Evolutionary conservation across 1,140 invertebrate species (phyloP), one percentile per base, ranked within the genome.

Genomic region (Ceratina calcarata): DNA sequence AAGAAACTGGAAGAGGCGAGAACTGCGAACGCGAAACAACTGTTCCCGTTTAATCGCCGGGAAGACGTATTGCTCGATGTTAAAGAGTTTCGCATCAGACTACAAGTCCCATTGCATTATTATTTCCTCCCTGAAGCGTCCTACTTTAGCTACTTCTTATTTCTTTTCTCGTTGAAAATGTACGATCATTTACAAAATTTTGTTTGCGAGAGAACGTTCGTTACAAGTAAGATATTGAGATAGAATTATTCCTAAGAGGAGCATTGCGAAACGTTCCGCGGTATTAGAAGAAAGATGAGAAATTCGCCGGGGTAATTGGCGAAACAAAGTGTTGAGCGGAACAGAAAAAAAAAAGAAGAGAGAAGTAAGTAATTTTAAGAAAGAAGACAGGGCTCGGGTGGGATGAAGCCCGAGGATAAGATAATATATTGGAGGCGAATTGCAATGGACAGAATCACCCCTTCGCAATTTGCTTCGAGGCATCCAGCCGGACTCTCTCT

Each of bases 391-490:
- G 12, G 55, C n/a, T 10, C 55, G 10, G 16, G 8, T 16, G 16
- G 32, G 69, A 65, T 72, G 76, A 74, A 74, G 24, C 72, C 49
- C 16, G 72, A 64, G 72, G 61, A 74, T 65, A 74, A 65, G 60
- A 74, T 74, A 74, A 74, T 74, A 74, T 70, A 62, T 72, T 80
- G 77, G 67, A 80, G 76, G 84, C 72, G 82, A 86, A 86, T 86
- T 86, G 85, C 81, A 60, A 78, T 65, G 73, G 85, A 79, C 85
- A 83, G 84, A 86, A 81, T 86, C 85, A 81, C 81, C 85, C 84
- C 81, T 75, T 86, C 58, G 85, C 81, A 86, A 86, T 86, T 86
- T 79, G 67, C 85, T 71, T 86, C 84, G 75, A 70, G 66, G 75
- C 75, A 70, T 61, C 37, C 24, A 18, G 18, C 66, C 60, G 60